Conservation (phyloP, 2,113 vertebrate genomes). For the Cnemophilus loriae region DNA sequence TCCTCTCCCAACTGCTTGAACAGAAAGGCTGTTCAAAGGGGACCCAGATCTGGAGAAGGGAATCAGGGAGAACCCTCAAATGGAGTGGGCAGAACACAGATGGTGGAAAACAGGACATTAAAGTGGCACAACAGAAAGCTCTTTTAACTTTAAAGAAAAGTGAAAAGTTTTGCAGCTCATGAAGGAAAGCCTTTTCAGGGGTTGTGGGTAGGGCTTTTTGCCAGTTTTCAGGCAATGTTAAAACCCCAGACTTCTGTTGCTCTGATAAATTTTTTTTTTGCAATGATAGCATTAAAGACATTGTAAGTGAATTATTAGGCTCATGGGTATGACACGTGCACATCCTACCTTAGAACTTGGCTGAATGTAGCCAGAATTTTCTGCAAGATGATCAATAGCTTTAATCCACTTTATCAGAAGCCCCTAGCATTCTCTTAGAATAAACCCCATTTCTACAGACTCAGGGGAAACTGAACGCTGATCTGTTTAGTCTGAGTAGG, state of each 20-base stretch:
- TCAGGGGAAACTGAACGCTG: background rate
- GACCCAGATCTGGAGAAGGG: background rate
- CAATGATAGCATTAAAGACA: background rate
- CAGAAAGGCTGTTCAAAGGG: background rate
- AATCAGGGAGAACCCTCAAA: background rate
- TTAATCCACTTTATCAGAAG: background rate
- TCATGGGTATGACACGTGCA: rapidly evolving
- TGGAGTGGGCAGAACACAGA: background rate
- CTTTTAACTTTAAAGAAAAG: background rate
- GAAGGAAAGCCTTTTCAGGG: background rate
- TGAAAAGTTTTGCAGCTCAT: background rate
- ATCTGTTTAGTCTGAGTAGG: background rate
- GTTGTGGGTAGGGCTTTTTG: background rate
- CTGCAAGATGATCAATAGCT: background rate
- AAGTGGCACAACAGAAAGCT: background rate
- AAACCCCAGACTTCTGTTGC: background rate
- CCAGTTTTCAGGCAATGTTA: background rate
- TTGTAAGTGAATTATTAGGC: background rate
- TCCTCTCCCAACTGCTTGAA: background rate
- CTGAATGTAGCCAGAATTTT: background rate
- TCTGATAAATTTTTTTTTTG: background rate
- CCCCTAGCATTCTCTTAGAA: background rate
- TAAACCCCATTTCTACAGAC: background rate
- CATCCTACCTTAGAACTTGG: background rate
- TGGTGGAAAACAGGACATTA: background rate